A percentile compares a stretch with the other conserved stretches of the same genome.
Evolutionary conservation across 2,113 vertebrate genomes (phyloP).

Genomic region (Eira barbara): DNA sequence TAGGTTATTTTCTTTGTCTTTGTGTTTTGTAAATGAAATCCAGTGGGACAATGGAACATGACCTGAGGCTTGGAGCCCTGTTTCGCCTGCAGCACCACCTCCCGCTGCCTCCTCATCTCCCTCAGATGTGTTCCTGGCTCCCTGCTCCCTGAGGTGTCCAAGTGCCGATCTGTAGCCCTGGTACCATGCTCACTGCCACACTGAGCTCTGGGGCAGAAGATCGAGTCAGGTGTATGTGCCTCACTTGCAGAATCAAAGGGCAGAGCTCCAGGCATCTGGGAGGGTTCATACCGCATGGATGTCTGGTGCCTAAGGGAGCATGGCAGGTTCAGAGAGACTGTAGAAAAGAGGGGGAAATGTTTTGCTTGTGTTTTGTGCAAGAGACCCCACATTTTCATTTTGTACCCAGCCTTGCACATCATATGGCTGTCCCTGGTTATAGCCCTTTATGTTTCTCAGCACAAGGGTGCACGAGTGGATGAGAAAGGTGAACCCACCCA

Average conservation of each 20-base stretch:
- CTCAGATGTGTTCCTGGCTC: neutral
- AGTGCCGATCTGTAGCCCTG: neutral
- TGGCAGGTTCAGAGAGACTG: neutral
- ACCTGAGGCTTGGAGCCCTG: neutral
- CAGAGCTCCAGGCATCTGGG: neutral
- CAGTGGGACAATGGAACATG: neutral
- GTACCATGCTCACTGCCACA: accelerated
- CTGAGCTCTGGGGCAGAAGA: neutral
- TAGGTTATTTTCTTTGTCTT: neutral
- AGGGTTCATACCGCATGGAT: neutral
- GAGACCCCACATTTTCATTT: neutral
- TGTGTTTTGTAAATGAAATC: neutral
- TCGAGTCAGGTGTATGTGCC: accelerated
- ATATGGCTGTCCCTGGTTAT: too few relatives aligned
- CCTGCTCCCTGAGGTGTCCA: neutral
- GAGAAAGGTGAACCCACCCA: neutral
- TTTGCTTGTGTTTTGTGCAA: neutral
- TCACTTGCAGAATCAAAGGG: neutral
- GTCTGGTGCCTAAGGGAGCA: neutral
- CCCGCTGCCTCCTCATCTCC: neutral
- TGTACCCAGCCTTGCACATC: neutral
- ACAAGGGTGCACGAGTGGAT: neutral
- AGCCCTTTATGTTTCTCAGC: neutral
- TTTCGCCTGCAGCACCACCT: neutral
- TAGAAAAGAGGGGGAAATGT: accelerated